Evolutionary conservation across 2,888 invertebrate species (phyloP), one percentile per base, ranked within the genome.

Genomic region (Hedya salicella): DNA sequence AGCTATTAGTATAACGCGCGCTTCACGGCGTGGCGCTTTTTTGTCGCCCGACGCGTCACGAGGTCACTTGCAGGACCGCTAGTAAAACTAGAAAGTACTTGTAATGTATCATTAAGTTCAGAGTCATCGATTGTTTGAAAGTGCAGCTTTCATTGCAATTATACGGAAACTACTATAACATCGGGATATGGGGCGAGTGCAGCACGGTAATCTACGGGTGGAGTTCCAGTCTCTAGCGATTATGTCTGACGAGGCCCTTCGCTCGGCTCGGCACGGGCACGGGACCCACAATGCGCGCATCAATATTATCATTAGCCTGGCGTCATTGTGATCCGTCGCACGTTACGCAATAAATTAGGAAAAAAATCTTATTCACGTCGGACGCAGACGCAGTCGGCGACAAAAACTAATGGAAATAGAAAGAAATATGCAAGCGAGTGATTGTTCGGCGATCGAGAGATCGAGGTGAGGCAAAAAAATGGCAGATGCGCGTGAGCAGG

Each of bases 401-500:
- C 78, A 81, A 81, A 80, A 80, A 78, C 78, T 81, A 78, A 80
- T 85, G 71, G 82, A 78, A 78, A 76, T 77, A 74, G 78, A 76
- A 76, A 81, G 80, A 83, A 82, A 82, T 81, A 81, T 83, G 83
- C 83, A 74, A 78, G 76, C 73, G 71, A 73, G 75, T 75, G 81
- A 83, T 82, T 82, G 82, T 83, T 80, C 76, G 79, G 62, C 74
- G 72, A 63, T 68, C 71, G 71, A 69, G 53, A 53, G 62, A 62
- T 72, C 72, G 69, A 71, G 73, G 69, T 65, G 74, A 54, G 70
- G 67, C 64, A 56, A 71, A 77, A 78, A 77, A 80, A 78, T 69
- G 68, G 74, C 83, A 82, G 85, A 82, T 85, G 86, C 80, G 78
- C 71, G 72, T 68, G 79, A 80, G 82, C 87, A 85, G 85, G 86